Conservation (phyloP, 2,797 vertebrate species). For the Cirrhinus molitorella region DNA sequence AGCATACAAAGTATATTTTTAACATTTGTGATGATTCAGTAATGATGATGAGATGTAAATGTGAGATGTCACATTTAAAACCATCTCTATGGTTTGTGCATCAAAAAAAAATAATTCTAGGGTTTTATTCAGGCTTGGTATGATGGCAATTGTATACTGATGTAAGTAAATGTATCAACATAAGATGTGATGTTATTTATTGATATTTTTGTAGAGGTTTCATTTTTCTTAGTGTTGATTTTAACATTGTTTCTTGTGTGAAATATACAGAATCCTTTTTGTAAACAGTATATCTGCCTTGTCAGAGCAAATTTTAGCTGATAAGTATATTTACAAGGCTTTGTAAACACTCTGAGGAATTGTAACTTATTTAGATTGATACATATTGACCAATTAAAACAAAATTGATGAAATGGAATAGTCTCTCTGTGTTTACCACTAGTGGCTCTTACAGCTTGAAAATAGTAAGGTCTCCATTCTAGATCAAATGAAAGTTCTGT, state of each 20-base stretch:
- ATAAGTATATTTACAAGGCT: slow-evolving; percentile 76
- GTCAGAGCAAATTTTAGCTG: slow-evolving; percentile 73
- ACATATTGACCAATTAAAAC: slow-evolving; percentile 80
- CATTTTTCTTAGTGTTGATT: slow-evolving; percentile 81
- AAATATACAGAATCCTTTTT: slow-evolving; percentile 79
- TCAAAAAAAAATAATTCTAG: slow-evolving; percentile 49
- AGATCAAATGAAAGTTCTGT: too few species aligned
- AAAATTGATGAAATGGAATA: slow-evolving; percentile 30
- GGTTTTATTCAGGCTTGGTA: slow-evolving; percentile 55
- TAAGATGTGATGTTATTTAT: slow-evolving; percentile 89
- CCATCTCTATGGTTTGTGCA: slow-evolving; percentile 51
- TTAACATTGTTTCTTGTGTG: slow-evolving; percentile 75
- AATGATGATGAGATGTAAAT: slow-evolving; percentile 51
- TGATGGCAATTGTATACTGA: slow-evolving; percentile 78
- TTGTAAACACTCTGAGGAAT: slow-evolving; percentile 75
- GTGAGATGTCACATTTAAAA: slow-evolving; percentile 56
- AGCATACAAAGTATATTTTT: slow-evolving; percentile 51
- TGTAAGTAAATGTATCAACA: slow-evolving; percentile 87
- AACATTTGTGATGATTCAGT: slow-evolving; percentile 46
- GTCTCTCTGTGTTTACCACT: slow-evolving; percentile 20
- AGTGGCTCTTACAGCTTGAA: not conserved
- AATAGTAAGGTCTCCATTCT: not conserved
- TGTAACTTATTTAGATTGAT: slow-evolving; percentile 77
- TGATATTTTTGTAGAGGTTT: slow-evolving; percentile 82
- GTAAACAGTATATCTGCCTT: slow-evolving; percentile 69